phyloP scores from a whole-genome alignment of 2,113 vertebrate genomes.

The Laterallus jamaicensis region DNA sequence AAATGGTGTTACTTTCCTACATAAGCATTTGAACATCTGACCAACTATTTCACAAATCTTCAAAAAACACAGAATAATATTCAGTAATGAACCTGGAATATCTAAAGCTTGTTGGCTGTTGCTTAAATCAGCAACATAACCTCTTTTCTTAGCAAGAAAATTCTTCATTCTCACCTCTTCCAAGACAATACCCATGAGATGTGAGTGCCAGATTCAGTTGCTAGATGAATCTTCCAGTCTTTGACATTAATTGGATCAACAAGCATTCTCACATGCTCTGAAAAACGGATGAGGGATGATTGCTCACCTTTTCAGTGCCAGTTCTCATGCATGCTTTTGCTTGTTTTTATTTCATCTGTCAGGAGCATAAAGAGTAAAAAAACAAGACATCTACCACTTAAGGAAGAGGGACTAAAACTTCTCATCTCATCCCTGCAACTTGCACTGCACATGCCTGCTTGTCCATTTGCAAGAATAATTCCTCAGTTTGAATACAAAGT shows the following conservation, averaged over 20 bases:
- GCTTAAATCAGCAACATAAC: no score
- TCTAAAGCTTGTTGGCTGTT: background rate
- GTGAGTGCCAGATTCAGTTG: background rate
- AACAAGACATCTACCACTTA: background rate
- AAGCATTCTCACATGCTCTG: background rate
- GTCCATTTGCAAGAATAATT: constrained; percentile 29
- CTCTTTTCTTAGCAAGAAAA: background rate
- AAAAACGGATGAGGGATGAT: background rate
- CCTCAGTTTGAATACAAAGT: constrained; percentile 51
- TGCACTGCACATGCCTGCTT: background rate
- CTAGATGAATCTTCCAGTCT: background rate
- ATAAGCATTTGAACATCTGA: background rate
- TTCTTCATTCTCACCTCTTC: background rate
- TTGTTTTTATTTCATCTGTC: background rate
- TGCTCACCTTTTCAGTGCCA: background rate
- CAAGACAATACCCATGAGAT: background rate
- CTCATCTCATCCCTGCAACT: background rate
- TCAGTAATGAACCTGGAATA: background rate
- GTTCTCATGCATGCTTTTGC: background rate
- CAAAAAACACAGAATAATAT: background rate
- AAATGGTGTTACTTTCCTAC: background rate
- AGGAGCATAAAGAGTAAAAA: background rate
- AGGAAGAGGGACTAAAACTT: background rate
- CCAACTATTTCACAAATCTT: background rate
- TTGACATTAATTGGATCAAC: background rate